Percentiles rank a stretch among this genome's conserved stretches.
These are phyloP conservation scores for Macrotus californicus DNA, from an alignment of 2,113 vertebrate species.

Conservation along the genomic window DNA sequence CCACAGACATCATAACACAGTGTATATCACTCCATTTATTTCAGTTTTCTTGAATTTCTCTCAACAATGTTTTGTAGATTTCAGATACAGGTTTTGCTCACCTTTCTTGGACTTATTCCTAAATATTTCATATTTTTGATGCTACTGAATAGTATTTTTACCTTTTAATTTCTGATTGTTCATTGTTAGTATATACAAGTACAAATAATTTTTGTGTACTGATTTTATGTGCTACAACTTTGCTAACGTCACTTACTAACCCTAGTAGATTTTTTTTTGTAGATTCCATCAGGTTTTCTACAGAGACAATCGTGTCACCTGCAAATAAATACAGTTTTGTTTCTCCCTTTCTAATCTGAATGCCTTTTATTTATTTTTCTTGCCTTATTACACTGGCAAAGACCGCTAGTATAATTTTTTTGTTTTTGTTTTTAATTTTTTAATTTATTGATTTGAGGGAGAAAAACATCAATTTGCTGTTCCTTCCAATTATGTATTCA, in stretches of 20 bases:
- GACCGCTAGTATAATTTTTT: neutral
- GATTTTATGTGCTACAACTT: neutral
- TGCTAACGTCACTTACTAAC: neutral
- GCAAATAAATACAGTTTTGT: slow-evolving; percentile 14
- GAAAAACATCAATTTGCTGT: too few relatives aligned
- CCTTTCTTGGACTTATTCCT: neutral
- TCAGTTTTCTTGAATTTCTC: neutral
- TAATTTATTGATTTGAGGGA: too few relatives aligned
- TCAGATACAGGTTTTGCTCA: neutral
- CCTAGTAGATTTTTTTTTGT: neutral
- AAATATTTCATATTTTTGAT: neutral
- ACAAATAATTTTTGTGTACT: neutral
- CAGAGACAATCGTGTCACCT: neutral
- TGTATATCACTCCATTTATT: neutral
- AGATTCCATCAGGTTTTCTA: slow-evolving; percentile 11
- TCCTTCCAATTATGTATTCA: too few relatives aligned
- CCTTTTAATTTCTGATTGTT: neutral
- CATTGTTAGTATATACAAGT: neutral
- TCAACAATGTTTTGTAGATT: neutral
- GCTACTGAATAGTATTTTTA: neutral
- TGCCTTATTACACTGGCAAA: neutral
- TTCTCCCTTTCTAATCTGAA: neutral
- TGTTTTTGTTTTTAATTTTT: too few relatives aligned
- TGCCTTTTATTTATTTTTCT: slow-evolving; percentile 24
- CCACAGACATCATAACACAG: neutral